Conservation (phyloP, 2,888 invertebrate species). For the Blastobasis adustella region DNA sequence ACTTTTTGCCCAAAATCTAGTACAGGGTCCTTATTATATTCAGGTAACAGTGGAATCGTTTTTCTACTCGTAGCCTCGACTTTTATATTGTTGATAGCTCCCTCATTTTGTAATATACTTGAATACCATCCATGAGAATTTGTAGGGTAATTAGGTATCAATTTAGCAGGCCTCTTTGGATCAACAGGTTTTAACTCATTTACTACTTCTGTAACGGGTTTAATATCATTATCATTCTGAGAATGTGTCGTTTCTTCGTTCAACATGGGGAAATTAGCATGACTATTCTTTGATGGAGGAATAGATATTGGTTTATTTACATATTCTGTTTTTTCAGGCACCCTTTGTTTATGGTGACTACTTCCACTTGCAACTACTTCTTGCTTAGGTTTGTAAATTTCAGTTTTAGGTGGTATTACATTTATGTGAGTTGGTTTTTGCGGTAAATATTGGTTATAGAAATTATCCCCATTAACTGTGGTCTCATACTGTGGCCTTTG, state of each 20-base stretch:
- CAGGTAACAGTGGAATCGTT: conserved; percentile 53
- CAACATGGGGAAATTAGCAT: conserved; percentile 67
- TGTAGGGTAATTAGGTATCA: conserved; percentile 54
- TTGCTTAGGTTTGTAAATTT: too few species aligned
- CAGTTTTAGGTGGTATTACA: too few species aligned
- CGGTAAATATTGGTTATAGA: conserved; percentile 19
- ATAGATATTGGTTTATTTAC: conserved; percentile 19
- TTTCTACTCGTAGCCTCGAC: conserved; percentile 57
- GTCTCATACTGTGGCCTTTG: conserved; percentile 15
- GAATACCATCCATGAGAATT: conserved; percentile 70
- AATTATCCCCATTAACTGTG: conserved; percentile 19
- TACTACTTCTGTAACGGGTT: conserved; percentile 37
- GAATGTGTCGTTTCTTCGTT: conserved; percentile 35
- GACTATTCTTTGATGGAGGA: conserved; percentile 49
- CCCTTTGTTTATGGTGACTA: conserved; percentile 1
- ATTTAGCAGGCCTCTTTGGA: conserved; percentile 45
- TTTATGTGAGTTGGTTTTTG: conserved; percentile 7
- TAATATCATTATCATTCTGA: conserved; percentile 21
- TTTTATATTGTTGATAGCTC: conserved; percentile 41
- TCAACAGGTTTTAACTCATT: conserved; percentile 31
- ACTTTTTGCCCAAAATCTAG: conserved; percentile 59
- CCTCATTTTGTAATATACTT: conserved; percentile 43
- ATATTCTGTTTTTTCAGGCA: conserved; percentile 7
- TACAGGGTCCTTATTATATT: conserved; percentile 39
- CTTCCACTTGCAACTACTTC: too few species aligned